These are phyloP conservation scores for Amphilophus citrinellus DNA, from an alignment of 2,113 vertebrate genomes.

Conservation along the genomic window DNA sequence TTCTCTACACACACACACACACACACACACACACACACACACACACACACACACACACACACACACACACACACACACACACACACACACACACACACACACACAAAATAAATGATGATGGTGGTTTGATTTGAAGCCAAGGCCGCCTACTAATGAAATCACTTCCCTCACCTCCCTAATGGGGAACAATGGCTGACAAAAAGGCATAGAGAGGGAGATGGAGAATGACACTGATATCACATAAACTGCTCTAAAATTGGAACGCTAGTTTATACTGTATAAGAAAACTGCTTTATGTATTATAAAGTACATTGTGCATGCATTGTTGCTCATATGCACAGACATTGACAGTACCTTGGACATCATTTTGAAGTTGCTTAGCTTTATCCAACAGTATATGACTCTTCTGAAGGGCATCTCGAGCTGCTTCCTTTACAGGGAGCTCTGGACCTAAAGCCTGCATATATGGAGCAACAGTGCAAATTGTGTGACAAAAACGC, in stretches of 20 bases:
- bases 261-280: not conserved
- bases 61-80: slow-evolving; percentile 40
- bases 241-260: not conserved
- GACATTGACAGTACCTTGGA: slow-evolving; percentile 57
- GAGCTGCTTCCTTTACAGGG: slow-evolving; percentile 70
- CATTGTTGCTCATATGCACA: not conserved
- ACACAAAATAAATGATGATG: slow-evolving; percentile 25
- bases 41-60: slow-evolving; percentile 31
- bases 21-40: slow-evolving; percentile 31
- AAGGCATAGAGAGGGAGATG: not conserved
- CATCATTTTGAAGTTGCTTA: slow-evolving; percentile 67
- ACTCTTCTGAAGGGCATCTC: slow-evolving; percentile 68
- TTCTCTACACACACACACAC: slow-evolving; percentile 81
- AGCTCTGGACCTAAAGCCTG: slow-evolving; percentile 72
- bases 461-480: not conserved
- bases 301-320: not conserved
- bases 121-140: slow-evolving; percentile 22
- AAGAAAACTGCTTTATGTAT: not conserved
- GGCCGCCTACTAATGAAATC: slow-evolving; percentile 21
- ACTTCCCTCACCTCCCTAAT: slow-evolving; percentile 15
- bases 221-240: not conserved
- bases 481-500: slow-evolving; percentile 9
- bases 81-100: slow-evolving; percentile 31
- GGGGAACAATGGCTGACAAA: slow-evolving; percentile 15
- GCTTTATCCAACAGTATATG: slow-evolving; percentile 68